phyloP scores from a whole-genome alignment of 92 coral and sea anemone species.

The Porites lobata region DNA sequence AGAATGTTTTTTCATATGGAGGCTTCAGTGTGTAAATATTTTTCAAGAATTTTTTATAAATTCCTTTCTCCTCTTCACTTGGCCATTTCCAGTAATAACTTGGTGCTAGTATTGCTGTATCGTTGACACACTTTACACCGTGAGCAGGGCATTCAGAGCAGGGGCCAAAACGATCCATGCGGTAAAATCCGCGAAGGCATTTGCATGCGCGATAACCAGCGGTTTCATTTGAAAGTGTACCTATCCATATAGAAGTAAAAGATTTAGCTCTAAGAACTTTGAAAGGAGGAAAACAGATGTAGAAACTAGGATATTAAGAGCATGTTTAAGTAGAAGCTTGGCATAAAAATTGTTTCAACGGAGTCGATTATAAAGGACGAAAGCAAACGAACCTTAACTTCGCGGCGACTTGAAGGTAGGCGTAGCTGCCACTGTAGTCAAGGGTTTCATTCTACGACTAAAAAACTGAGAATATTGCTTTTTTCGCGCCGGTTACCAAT shows the following conservation, averaged over 20 bases:
- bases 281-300: background rate
- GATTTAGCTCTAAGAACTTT: background rate
- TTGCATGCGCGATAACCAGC: conserved; percentile 62
- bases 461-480: too few species aligned
- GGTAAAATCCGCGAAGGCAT: conserved; percentile 12
- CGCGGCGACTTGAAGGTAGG: too few species aligned
- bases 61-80: background rate
- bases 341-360: too few species aligned
- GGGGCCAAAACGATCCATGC: conserved; percentile 30
- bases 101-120: conserved; percentile 46
- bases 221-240: conserved; percentile 19
- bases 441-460: too few species aligned
- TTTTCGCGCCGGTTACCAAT: too few species aligned
- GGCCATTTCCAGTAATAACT: conserved; percentile 61
- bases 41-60: conserved; percentile 28
- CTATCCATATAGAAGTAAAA: background rate
- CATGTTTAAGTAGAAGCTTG: too few species aligned
- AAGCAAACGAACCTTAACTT: too few species aligned
- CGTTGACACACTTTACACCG: conserved; percentile 42
- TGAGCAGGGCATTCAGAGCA: conserved; percentile 9
- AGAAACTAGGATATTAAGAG: background rate
- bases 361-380: too few species aligned
- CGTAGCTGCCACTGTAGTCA: too few species aligned
- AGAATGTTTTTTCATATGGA: conserved; percentile 8
- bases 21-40: conserved; percentile 23